phyloP scores from a whole-genome alignment of 2,113 vertebrate species.

The Elachura formosa region DNA sequence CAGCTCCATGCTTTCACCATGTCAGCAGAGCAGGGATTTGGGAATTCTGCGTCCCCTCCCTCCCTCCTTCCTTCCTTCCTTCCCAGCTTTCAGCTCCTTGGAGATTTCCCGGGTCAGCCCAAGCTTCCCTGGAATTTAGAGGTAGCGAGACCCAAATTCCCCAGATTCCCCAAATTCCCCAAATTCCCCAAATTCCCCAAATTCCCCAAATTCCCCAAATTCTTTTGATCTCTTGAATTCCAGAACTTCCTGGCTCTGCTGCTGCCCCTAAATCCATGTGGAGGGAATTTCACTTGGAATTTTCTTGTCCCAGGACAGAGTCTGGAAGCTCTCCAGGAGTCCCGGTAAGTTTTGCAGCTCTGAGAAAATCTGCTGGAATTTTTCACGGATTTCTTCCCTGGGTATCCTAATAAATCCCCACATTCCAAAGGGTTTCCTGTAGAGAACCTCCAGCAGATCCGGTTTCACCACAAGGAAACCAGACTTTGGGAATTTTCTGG shows the following conservation, averaged over 20 bases:
- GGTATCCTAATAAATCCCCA: not conserved
- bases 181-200: too few species aligned
- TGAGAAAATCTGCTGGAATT: not conserved
- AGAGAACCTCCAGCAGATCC: not conserved
- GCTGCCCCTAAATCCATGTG: not conserved
- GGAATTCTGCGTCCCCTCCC: not conserved
- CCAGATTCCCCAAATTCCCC: too few species aligned
- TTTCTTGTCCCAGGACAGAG: not conserved
- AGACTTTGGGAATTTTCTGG: not conserved
- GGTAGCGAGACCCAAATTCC: slow-evolving; percentile 1
- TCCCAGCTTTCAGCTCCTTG: not conserved
- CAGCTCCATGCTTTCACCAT: not conserved
- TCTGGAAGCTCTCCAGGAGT: not conserved
- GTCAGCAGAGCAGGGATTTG: slow-evolving; percentile 2
- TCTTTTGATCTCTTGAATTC: not conserved
- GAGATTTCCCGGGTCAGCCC: not conserved
- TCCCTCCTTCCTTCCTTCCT: not conserved
- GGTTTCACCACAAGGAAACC: accelerated
- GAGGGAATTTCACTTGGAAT: not conserved
- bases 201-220: too few species aligned
- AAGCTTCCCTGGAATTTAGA: slow-evolving; percentile 45
- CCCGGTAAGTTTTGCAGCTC: not conserved
- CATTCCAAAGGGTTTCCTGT: not conserved
- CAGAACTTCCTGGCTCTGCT: too few species aligned
- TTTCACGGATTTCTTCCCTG: accelerated